phyloP scores from a whole-genome alignment of 53 echinoderm and acorn worm species.

The Astropecten irregularis region DNA sequence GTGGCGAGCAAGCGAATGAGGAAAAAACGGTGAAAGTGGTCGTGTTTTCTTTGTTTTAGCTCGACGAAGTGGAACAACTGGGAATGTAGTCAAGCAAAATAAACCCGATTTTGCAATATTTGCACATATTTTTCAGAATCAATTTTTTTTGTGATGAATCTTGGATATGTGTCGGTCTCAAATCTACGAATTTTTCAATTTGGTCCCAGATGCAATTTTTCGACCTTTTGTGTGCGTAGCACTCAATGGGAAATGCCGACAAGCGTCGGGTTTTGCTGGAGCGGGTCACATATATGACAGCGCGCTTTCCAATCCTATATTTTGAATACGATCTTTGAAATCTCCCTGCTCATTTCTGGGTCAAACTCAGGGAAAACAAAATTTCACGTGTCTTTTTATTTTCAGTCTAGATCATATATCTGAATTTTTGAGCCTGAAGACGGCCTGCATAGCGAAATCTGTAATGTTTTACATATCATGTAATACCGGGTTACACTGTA shows the following conservation, averaged over 20 bases:
- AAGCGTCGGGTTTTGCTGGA: slow-evolving; percentile 3
- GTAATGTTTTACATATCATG: too few relatives aligned
- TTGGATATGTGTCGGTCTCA: neutral
- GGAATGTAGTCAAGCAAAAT: neutral
- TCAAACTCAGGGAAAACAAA: too few relatives aligned
- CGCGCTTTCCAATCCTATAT: too few relatives aligned
- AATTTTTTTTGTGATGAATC: neutral
- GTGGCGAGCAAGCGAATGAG: neutral
- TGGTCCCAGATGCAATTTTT: neutral
- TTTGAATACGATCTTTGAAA: too few relatives aligned
- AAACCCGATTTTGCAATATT: neutral
- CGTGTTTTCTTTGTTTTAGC: slow-evolving; percentile 2
- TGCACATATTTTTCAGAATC: neutral
- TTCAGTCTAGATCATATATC: too few relatives aligned
- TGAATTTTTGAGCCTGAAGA: too few relatives aligned
- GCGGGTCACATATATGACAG: too few relatives aligned
- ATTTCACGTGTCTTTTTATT: too few relatives aligned
- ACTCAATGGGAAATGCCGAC: neutral
- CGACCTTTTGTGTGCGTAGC: neutral
- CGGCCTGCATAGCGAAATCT: too few relatives aligned
- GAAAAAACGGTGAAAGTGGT: neutral
- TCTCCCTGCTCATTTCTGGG: too few relatives aligned
- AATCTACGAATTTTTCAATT: neutral
- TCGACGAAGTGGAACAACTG: neutral
- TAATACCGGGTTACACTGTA: too few relatives aligned